phyloP scores from a whole-genome alignment of 2,888 invertebrate species.

The Xestia rhomboidea region DNA sequence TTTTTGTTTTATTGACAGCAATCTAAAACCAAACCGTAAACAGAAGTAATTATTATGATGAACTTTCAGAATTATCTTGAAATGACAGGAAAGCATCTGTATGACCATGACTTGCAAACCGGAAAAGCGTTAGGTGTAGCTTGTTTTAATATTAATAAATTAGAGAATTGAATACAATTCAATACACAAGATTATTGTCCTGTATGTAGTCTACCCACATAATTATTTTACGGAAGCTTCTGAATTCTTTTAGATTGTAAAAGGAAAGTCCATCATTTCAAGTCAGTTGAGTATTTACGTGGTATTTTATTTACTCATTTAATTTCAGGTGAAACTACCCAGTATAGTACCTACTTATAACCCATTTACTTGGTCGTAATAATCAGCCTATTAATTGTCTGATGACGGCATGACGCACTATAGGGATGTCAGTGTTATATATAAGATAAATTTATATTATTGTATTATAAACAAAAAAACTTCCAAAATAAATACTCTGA shows the following conservation, averaged over 20 bases:
- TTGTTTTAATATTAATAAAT: slow-evolving; percentile 21
- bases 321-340: neutral
- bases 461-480: neutral
- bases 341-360: neutral
- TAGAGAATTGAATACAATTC: neutral
- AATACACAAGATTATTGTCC: neutral
- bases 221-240: neutral
- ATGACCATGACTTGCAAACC: slow-evolving; percentile 2
- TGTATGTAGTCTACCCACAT: slow-evolving; percentile 1
- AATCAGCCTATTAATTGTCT: neutral
- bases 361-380: neutral
- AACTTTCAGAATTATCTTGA: slow-evolving; percentile 2
- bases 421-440: neutral
- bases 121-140: slow-evolving; percentile 14
- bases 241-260: neutral
- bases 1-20: slow-evolving; percentile 55
- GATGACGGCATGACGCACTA: neutral
- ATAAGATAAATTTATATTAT: neutral
- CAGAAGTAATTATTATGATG: neutral
- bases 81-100: neutral
- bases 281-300: neutral
- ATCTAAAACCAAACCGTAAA: neutral
- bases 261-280: neutral
- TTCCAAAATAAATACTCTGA: neutral
- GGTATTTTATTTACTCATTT: neutral